Conservation (phyloP, 2,113 vertebrate species). For the Tapirus terrestris region DNA sequence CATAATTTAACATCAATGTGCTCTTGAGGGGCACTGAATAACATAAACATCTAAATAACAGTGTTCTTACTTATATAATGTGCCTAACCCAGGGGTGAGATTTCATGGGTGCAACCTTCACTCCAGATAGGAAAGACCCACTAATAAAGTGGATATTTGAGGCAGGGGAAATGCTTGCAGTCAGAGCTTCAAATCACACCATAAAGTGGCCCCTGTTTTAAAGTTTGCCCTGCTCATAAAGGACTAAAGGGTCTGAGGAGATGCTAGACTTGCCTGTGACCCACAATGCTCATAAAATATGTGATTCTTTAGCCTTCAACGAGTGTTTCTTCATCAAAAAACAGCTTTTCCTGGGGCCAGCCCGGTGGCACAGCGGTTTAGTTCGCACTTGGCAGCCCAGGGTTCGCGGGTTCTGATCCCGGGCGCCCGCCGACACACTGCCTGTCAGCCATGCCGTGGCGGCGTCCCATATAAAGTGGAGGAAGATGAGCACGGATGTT, state of each 20-base stretch:
- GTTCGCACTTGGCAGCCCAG: too few species aligned
- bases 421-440: too few species aligned
- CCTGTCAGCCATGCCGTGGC: too few species aligned
- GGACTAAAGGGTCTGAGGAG: not conserved
- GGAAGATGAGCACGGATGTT: too few species aligned
- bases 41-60: not conserved
- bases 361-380: too few species aligned
- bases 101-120: not conserved
- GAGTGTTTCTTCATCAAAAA: not conserved
- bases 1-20: not conserved
- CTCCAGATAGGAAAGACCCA: not conserved
- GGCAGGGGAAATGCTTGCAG: not conserved
- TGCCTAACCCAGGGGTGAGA: not conserved
- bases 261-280: not conserved
- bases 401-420: too few species aligned
- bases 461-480: too few species aligned
- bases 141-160: not conserved
- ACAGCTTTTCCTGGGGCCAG: not conserved
- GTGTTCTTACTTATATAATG: not conserved
- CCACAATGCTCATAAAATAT: not conserved
- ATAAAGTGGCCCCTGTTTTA: not conserved
- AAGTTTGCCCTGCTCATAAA: not conserved
- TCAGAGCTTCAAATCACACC: not conserved
- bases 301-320: not conserved
- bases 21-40: not conserved